A percentile compares a stretch with the other conserved stretches of the same genome.
These are phyloP conservation scores for Acanthacorydalis orientalis DNA, from an alignment of 2,888 invertebrate genomes.

Conservation along the genomic window DNA sequence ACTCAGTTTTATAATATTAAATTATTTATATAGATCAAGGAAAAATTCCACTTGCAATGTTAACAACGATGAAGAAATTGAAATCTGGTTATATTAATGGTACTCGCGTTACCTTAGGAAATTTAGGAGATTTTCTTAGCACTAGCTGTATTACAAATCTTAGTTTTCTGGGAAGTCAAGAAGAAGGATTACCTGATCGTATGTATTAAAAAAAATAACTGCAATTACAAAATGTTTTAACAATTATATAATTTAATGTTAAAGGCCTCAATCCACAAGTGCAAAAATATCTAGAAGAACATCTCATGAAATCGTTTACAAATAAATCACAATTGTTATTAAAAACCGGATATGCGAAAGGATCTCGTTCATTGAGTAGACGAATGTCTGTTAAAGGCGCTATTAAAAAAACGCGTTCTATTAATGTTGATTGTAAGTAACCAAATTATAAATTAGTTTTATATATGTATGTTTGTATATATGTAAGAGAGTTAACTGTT, in stretches of 20 bases:
- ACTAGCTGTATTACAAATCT: conserved; percentile 96
- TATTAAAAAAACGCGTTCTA: conserved; percentile 84
- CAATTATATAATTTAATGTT: conserved; percentile 11
- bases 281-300: conserved; percentile 73
- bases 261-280: conserved; percentile 64
- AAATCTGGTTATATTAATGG: conserved; percentile 98
- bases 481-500: too few species aligned
- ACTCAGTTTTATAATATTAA: neutral
- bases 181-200: conserved; percentile 81
- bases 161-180: conserved; percentile 85
- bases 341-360: conserved; percentile 31
- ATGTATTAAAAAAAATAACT: conserved; percentile 22
- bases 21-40: conserved; percentile 58
- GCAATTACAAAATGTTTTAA: neutral
- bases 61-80: conserved; percentile 94
- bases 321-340: conserved; percentile 51
- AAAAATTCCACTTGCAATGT: conserved; percentile 82
- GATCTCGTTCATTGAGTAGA: conserved; percentile 41
- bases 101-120: conserved; percentile 92
- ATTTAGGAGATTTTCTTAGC: conserved; percentile 83
- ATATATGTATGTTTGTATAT: too few species aligned
- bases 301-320: conserved; percentile 63
- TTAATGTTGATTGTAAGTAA: conserved; percentile 72
- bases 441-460: too few species aligned
- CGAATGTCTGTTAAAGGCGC: conserved; percentile 84